phyloP scores from a whole-genome alignment of 2,888 invertebrate species.

The Agriopis aurantiaria region DNA sequence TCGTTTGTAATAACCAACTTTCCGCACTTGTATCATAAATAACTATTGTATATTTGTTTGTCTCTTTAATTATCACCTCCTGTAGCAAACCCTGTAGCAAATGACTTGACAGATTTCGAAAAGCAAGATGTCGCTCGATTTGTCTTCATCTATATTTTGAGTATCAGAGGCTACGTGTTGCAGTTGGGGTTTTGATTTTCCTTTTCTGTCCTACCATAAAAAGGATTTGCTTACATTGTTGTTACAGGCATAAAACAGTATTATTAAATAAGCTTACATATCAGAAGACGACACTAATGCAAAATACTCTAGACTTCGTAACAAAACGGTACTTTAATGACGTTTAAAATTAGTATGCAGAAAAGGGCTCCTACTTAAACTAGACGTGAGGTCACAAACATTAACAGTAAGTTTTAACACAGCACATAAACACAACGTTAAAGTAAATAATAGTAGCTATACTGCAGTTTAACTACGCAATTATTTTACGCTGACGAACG shows the following conservation, averaged over 20 bases:
- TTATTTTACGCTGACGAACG: slow-evolving; percentile 14
- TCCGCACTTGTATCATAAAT: no score
- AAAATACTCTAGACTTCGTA: slow-evolving; percentile 3
- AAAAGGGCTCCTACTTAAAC: slow-evolving; percentile 10
- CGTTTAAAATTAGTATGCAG: slow-evolving; percentile 24
- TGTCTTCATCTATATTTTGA: no score
- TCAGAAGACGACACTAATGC: background rate
- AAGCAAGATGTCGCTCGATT: no score
- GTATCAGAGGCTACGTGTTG: no score
- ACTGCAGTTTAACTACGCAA: slow-evolving; percentile 10
- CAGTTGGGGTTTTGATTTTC: no score
- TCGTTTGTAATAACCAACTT: no score
- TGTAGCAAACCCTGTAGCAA: no score
- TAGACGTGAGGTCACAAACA: slow-evolving; percentile 22
- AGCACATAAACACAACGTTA: background rate
- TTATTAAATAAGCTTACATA: background rate
- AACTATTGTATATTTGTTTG: no score
- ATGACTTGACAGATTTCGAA: no score
- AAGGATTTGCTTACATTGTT: no score
- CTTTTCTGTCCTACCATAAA: no score
- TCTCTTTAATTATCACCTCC: no score
- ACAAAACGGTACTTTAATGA: slow-evolving; percentile 15
- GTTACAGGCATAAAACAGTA: background rate
- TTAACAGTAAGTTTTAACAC: background rate
- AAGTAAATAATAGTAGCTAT: background rate